Conservation (phyloP, 2,888 invertebrate genomes). For the Tipula lateralis region DNA sequence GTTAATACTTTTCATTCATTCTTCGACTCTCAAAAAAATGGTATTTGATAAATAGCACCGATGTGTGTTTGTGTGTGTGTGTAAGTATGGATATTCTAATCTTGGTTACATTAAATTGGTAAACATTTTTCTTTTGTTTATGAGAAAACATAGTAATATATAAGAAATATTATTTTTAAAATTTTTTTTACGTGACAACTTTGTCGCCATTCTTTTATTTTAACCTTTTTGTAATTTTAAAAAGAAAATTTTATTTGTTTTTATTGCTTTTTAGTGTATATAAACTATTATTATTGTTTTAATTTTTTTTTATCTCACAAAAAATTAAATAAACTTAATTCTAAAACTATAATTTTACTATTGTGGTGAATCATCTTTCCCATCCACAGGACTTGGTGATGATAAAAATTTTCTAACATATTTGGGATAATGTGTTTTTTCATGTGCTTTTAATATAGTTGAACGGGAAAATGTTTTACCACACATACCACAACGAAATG, state of each 20-base stretch:
- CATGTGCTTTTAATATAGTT: conserved; percentile 86
- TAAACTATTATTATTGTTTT: conserved; percentile 38
- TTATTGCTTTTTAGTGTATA: conserved; percentile 29
- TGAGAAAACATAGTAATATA: not conserved
- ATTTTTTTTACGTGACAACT: not conserved
- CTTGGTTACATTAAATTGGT: not conserved
- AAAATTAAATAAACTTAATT: conserved; percentile 48
- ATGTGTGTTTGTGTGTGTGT: not conserved
- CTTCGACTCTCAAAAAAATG: not conserved
- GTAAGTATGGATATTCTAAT: not conserved
- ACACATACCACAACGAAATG: conserved; percentile 82
- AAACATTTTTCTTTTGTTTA: conserved; percentile 12
- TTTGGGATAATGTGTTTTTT: conserved; percentile 89
- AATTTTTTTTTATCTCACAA: conserved; percentile 44
- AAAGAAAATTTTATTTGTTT: too few relatives aligned
- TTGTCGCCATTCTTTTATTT: conserved; percentile 35
- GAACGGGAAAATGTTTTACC: conserved; percentile 88
- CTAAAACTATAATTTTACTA: conserved; percentile 53
- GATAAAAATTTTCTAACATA: conserved; percentile 85
- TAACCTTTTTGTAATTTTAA: conserved; percentile 33
- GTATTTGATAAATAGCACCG: not conserved
- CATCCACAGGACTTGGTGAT: conserved; percentile 80
- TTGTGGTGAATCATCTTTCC: conserved; percentile 75
- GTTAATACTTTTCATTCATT: conserved; percentile 2
- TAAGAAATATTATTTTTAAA: not conserved